These are phyloP conservation scores for Nicator chloris DNA, from an alignment of 2,113 vertebrate genomes.

Conservation along the genomic window DNA sequence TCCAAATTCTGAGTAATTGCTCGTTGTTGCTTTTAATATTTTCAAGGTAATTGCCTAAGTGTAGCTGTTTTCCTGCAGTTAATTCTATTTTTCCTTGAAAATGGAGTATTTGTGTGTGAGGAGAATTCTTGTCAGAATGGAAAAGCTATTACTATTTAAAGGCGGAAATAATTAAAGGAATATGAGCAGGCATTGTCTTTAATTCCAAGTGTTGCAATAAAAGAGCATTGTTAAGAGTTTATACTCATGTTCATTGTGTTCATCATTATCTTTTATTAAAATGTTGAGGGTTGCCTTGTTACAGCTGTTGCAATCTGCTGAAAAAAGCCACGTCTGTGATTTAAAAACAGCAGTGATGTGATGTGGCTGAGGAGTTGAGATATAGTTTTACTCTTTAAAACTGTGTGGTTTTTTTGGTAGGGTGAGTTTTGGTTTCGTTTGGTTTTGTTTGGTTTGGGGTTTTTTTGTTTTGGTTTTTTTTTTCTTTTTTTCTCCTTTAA, in stretches of 20 bases:
- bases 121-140: slow-evolving; percentile 21
- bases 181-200: slow-evolving; percentile 42
- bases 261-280: background rate
- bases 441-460: too few species aligned
- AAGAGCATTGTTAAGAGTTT: background rate
- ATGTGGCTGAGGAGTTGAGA: slow-evolving; percentile 1
- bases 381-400: slow-evolving; percentile 1
- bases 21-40: slow-evolving; percentile 22
- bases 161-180: slow-evolving; percentile 49
- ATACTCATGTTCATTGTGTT: background rate
- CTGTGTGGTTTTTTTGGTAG: background rate
- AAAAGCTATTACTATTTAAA: slow-evolving; percentile 49
- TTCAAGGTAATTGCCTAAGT: slow-evolving; percentile 14
- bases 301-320: background rate
- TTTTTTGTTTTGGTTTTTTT: background rate
- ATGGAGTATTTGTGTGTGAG: slow-evolving; percentile 14
- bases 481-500: background rate
- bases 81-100: slow-evolving; percentile 31
- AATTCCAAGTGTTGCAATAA: slow-evolving; percentile 44
- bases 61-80: slow-evolving; percentile 41
- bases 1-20: background rate
- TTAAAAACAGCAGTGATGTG: background rate
- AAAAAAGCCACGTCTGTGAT: background rate
- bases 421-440: background rate
- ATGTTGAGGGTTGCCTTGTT: background rate